Evolutionary conservation across 2,888 invertebrate genomes (phyloP).

Genomic region (Mechanitis messenoides): DNA sequence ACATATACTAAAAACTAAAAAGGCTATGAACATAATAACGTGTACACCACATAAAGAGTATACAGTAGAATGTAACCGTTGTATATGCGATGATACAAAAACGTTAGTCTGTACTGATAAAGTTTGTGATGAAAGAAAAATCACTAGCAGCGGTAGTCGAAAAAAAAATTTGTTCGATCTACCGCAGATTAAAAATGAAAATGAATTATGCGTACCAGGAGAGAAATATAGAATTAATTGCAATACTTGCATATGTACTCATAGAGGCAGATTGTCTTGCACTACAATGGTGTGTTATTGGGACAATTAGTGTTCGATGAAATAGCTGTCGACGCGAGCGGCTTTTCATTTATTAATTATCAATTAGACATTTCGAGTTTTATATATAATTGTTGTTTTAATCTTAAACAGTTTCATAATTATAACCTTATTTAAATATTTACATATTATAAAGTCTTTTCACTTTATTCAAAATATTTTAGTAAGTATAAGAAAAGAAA

Average conservation of each 20-base stretch:
- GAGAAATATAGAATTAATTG: constrained; percentile 43
- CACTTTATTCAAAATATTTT: too few relatives aligned
- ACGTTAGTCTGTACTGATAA: constrained; percentile 35
- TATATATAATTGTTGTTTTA: too few relatives aligned
- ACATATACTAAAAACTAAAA: constrained; percentile 27
- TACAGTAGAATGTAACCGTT: constrained; percentile 44
- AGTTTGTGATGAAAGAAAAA: constrained; percentile 25
- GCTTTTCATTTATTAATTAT: too few relatives aligned
- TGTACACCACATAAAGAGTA: constrained; percentile 26
- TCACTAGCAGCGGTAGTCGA: constrained; percentile 1
- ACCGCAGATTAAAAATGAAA: constrained; percentile 31
- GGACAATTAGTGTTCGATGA: constrained; percentile 34
- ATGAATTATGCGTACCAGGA: constrained; percentile 39
- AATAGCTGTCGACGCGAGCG: not conserved
- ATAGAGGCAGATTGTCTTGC: constrained; percentile 35
- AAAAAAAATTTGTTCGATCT: constrained; percentile 24
- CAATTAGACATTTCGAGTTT: too few relatives aligned
- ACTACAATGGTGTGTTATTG: constrained; percentile 46
- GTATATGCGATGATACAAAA: constrained; percentile 35
- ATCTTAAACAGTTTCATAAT: too few relatives aligned
- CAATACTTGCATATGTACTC: constrained; percentile 46
- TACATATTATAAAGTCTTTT: too few relatives aligned
- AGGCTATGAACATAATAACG: constrained; percentile 22
- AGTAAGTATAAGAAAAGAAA: too few relatives aligned
- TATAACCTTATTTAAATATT: too few relatives aligned